Base-by-base conservation (phyloP, 2,888 invertebrate genomes). In the Melolontha melolontha region DNA sequence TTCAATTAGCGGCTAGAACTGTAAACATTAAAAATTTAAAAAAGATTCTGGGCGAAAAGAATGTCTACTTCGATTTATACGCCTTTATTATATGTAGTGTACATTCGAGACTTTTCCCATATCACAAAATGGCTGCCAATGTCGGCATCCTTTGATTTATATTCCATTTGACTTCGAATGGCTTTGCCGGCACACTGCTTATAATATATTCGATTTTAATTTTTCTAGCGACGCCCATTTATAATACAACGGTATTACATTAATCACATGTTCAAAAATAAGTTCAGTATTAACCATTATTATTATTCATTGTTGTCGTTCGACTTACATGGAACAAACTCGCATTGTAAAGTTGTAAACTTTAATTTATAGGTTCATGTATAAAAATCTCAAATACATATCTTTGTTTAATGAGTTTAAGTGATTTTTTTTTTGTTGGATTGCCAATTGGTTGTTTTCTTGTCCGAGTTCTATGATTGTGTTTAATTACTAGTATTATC, bases 111-210 rank as follows among this genome's bases (percentile, higher is more conserved):
- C 39, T 34, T 41, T 57, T 57, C 17, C 17, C 54, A 69, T 62
- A 69, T 64, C 29, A 75, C 73, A 75, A 75, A 76, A 75, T 75
- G 74, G 75, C 74, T 62, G 70, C 72, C 71, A 44, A 65, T 71
- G 74, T 72, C 74, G 75, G 74, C 74, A 49, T 72, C 73, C 76
- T 77, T 77, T 75, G 76, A 75, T 69, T 75, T 69, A 69, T 73
- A 76, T 75, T 74, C 75, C 72, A 73, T 72, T 71, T 69, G 63
- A 69, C 67, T 67, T 68, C 69, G 71, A 71, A 71, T 71, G 65
- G 71, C 73, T 73, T 71, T 71, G 67, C 72, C 71, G 72, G 67
- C 68, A 69, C 67, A 70, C 66, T 70, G 69, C 70, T 55, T 42
- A 68, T 72, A 71, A 72, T 71, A 68, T 72, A 71, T 72, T 72